Evolutionary conservation across 2,888 invertebrate genomes (phyloP).

Genomic region (Terebella lapidaria): DNA sequence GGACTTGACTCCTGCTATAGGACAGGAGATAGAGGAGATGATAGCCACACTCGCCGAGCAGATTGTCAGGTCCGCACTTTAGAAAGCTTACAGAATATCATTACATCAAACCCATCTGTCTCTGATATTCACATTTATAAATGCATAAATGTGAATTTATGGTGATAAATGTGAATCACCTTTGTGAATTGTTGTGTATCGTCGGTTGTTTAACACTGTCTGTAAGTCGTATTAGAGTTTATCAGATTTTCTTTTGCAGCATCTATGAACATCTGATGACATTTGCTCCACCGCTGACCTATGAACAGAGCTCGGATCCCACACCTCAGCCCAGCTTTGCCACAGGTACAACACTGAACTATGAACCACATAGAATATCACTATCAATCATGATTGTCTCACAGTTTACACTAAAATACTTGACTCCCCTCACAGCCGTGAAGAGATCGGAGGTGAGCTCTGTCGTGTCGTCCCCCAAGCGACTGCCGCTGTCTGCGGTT

Average conservation of each 20-base stretch:
- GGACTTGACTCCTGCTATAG: constrained; percentile 9
- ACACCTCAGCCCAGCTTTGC: constrained; percentile 3
- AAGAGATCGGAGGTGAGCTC: background rate
- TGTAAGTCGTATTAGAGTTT: too few species aligned
- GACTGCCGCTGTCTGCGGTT: background rate
- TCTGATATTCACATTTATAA: too few species aligned
- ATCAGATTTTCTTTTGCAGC: constrained; percentile 28
- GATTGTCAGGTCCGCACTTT: constrained; percentile 10
- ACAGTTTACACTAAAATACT: background rate
- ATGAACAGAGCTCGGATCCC: background rate
- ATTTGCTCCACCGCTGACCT: constrained; percentile 45
- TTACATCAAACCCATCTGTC: background rate
- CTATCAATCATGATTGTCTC: constrained; percentile 3
- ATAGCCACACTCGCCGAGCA: constrained; percentile 1
- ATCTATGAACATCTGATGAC: constrained; percentile 47
- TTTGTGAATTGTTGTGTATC: too few species aligned
- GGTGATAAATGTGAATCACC: background rate
- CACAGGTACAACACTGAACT: too few species aligned
- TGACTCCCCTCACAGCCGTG: background rate
- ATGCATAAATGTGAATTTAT: too few species aligned
- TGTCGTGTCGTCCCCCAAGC: background rate
- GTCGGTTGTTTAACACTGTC: too few species aligned
- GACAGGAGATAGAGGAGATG: constrained; percentile 6
- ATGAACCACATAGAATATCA: too few species aligned
- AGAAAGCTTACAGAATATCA: background rate